Conservation (phyloP, 30 jellyfish, hydroid and myxozoan species). For the Calvadosia cruxmelitensis region DNA sequence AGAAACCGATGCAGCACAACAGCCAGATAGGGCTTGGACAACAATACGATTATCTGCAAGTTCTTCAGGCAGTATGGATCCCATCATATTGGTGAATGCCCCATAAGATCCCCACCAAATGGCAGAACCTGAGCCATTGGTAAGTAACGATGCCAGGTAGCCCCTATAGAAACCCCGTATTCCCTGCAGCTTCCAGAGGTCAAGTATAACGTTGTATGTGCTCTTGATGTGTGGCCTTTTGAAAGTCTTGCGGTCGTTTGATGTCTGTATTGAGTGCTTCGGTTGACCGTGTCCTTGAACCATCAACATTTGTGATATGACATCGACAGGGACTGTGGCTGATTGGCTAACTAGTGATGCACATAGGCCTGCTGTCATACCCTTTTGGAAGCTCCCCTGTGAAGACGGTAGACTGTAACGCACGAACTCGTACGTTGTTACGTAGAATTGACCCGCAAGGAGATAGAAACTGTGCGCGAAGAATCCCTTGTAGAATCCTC, state of each 20-base stretch:
- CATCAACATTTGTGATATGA: constrained; percentile 86
- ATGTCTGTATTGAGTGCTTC: background rate
- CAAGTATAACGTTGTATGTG: constrained; percentile 23
- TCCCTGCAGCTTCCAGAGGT: constrained; percentile 57
- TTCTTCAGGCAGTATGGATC: constrained; percentile 39
- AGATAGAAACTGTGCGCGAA: constrained; percentile 44
- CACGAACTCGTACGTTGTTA: constrained; percentile 65
- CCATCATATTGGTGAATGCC: constrained; percentile 36
- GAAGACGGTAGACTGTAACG: constrained; percentile 21
- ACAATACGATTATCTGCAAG: constrained; percentile 41
- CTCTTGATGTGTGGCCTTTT: constrained; percentile 15
- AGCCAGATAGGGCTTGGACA: constrained; percentile 74
- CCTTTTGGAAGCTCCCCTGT: constrained; percentile 22
- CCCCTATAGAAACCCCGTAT: constrained; percentile 82
- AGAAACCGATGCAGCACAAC: constrained; percentile 73
- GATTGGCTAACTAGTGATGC: constrained; percentile 96
- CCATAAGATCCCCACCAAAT: constrained; percentile 98
- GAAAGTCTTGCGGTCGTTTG: background rate
- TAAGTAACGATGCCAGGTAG: constrained; percentile 76
- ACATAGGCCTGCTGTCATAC: constrained; percentile 74
- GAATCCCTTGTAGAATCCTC: constrained; percentile 90
- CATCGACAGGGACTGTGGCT: constrained; percentile 86
- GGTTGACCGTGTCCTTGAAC: constrained; percentile 38
- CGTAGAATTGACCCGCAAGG: constrained; percentile 67
- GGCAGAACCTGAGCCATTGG: constrained; percentile 88